phyloP scores from a whole-genome alignment of 2,888 invertebrate genomes.

The Acleris sparsana region DNA sequence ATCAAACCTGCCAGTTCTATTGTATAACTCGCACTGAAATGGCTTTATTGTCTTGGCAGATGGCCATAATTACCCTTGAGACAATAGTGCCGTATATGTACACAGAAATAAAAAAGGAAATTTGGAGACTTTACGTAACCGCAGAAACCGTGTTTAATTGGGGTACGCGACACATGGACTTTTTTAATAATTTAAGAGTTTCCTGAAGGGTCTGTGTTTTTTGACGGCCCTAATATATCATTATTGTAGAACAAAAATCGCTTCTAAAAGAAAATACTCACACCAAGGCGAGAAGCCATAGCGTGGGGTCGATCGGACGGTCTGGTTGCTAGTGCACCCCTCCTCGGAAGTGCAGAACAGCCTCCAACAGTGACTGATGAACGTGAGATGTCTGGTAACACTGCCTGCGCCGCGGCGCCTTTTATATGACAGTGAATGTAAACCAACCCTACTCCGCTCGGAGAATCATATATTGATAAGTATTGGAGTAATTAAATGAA shows the following conservation, averaged over 20 bases:
- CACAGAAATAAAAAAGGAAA: background rate
- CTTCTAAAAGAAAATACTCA: conserved; percentile 57
- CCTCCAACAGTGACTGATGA: conserved; percentile 49
- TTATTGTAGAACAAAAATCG: conserved; percentile 38
- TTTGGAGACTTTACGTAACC: background rate
- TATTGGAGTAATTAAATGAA: conserved; percentile 48
- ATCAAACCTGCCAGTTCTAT: conserved; percentile 12
- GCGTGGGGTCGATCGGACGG: conserved; percentile 51
- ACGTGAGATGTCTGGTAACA: conserved; percentile 59
- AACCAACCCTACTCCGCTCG: conserved; percentile 67
- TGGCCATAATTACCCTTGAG: conserved; percentile 2
- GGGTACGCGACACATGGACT: too few species aligned
- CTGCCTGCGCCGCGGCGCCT: conserved; percentile 54
- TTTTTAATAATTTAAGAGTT: too few species aligned
- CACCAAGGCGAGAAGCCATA: conserved; percentile 72
- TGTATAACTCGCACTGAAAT: conserved; percentile 20
- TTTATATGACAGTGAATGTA: conserved; percentile 77
- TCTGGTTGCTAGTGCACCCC: conserved; percentile 47
- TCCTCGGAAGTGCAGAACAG: conserved; percentile 45
- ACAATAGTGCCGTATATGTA: background rate
- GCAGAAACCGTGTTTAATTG: too few species aligned
- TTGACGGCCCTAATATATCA: background rate
- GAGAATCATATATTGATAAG: conserved; percentile 50
- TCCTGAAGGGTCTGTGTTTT: background rate
- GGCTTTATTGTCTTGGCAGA: conserved; percentile 29